Conservation (phyloP, 2,113 vertebrate genomes). For the Ceyx melanurus region DNA sequence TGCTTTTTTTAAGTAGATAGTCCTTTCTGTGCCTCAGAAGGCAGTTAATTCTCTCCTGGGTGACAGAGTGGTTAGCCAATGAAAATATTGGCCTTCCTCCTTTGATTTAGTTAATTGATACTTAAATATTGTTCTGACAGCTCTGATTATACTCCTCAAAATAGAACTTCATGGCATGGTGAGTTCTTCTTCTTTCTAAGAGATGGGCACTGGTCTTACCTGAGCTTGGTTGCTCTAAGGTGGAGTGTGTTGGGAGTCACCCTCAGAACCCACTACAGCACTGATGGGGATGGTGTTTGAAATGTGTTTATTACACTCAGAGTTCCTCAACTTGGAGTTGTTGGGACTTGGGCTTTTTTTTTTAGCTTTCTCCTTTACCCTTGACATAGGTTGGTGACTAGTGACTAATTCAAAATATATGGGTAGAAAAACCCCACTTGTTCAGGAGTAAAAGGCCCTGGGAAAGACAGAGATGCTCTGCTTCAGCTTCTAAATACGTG, state of each 20-base stretch:
- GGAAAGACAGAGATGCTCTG: neutral
- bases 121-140: neutral
- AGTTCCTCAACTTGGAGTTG: neutral
- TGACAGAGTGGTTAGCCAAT: neutral
- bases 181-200: neutral
- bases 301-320: neutral
- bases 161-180: neutral
- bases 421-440: neutral
- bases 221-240: neutral
- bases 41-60: neutral
- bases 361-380: neutral
- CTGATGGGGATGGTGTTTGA: neutral
- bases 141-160: neutral
- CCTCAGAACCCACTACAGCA: neutral
- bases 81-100: neutral
- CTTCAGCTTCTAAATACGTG: neutral
- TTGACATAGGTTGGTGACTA: neutral
- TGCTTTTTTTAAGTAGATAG: neutral
- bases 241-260: neutral
- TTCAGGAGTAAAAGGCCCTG: neutral
- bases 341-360: neutral
- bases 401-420: neutral
- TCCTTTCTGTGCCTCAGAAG: neutral
- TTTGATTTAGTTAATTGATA: neutral
- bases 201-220: neutral